Evolutionary conservation across 2,113 vertebrate genomes (phyloP).

Genomic region (Apistogramma diplotaenia): DNA sequence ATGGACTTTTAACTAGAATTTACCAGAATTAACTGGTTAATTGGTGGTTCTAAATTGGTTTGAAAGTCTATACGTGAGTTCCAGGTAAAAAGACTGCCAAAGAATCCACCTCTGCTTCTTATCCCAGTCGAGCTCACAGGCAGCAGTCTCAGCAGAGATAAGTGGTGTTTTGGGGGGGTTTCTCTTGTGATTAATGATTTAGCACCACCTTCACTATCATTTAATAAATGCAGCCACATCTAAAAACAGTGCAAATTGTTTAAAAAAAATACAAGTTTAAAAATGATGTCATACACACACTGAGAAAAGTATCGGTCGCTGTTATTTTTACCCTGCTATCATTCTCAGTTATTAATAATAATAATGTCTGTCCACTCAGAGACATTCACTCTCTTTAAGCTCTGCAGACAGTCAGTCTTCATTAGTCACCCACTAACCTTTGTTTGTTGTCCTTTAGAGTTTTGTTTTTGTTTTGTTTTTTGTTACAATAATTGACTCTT

Average conservation of each 20-base stretch:
- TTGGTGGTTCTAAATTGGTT: neutral
- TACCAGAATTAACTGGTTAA: neutral
- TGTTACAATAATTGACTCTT: neutral
- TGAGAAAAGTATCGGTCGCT: neutral
- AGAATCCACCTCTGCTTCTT: no score
- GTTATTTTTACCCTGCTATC: neutral
- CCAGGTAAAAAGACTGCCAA: neutral
- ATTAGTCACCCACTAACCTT: neutral
- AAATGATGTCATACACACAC: neutral
- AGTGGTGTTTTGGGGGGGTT: neutral
- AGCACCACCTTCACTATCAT: neutral
- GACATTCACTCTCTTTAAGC: no score
- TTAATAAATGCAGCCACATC: neutral
- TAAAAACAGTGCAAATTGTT: neutral
- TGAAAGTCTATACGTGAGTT: neutral
- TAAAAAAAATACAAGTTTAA: neutral
- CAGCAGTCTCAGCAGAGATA: neutral
- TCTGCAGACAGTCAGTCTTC: no score
- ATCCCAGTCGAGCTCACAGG: neutral
- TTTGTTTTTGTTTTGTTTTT: accelerated
- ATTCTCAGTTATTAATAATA: neutral
- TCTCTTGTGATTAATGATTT: neutral
- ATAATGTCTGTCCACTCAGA: neutral
- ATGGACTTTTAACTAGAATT: neutral
- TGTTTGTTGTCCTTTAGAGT: neutral